Base-by-base conservation (phyloP, 37 sponge, comb jelly and placozoan species). In the Theonella swinhoei region DNA sequence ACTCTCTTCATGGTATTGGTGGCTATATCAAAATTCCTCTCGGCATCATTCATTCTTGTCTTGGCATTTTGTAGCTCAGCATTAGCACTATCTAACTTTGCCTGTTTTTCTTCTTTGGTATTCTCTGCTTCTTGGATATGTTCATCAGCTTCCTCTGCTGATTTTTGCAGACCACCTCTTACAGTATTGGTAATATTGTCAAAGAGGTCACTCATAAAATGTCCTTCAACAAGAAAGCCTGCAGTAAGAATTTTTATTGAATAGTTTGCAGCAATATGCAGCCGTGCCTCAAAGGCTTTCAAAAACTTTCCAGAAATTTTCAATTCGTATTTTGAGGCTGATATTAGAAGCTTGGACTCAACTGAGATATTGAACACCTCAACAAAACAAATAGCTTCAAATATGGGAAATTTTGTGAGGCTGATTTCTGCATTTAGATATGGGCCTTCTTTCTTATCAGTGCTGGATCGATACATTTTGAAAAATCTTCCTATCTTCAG, bases 391-490 rank as follows among this genome's bases (percentile, higher is more conserved):
- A 35, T 37, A 36, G 81, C 81, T 26, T 80, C 24, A 23, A 40
- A 41, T 30, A 17, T 43, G 8, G 67, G 67, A 8, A 8, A 19
- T 41, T 73, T 73, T 14, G 25, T 2, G 2, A 40, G 23, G 14
- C 34, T 23, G 7, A 82, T 39, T 1, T 39, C 25, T 22, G 42
- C 74, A 37, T 82, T 4, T 11, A 82, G 64, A 33, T 62, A 65
- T 59, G 83, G 83, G 24, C 83, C 83, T 17, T 34, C 4, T 25
- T 28, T n/a, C 2, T 11, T 58, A 34, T 67, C 74, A 47, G 41
- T 26, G 29, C 74, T 26, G 8, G 83, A 82, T 61, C 31, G 64
- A 73, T 58, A 73, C 83, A 82, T 72, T 3, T 20, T 54, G 23
- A 82, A 23, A 24, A 82, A 28, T 1, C 83, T 64, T 26, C 64